Evolutionary conservation across 2,797 vertebrate species (phyloP).

Genomic region (Coregonus suidteri): DNA sequence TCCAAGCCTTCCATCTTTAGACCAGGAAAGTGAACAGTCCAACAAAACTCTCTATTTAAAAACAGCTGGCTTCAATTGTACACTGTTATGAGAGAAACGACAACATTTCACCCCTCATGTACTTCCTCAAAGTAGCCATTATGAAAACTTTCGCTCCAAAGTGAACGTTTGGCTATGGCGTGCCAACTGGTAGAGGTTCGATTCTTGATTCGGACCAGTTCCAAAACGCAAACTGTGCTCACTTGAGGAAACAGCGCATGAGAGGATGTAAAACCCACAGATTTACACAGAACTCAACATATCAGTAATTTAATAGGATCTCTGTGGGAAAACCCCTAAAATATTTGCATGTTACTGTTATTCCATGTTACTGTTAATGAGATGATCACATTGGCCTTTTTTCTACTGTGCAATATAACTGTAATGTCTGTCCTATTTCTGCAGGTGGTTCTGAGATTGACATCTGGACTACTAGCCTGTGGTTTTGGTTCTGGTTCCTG

Average conservation of each 20-base stretch:
- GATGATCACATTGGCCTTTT: no score
- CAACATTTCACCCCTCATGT: background rate
- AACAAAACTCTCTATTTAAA: background rate
- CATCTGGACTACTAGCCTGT: background rate
- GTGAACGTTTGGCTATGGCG: constrained; percentile 66
- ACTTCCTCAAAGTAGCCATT: constrained; percentile 23
- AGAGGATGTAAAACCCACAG: background rate
- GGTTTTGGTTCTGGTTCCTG: no score
- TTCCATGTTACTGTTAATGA: no score
- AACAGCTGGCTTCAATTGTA: background rate
- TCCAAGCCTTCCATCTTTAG: constrained; percentile 86
- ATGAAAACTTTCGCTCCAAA: constrained; percentile 73
- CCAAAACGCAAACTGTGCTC: background rate
- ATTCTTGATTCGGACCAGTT: background rate
- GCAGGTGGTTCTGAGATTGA: no score
- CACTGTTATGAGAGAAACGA: background rate
- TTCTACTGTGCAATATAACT: no score
- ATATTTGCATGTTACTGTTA: no score
- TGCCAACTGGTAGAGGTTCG: constrained; percentile 39
- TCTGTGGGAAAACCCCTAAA: no score
- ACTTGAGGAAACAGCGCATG: background rate
- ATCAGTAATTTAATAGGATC: no score
- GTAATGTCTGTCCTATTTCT: no score
- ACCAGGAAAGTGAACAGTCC: background rate
- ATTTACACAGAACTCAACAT: background rate